Evolutionary conservation across 2,113 vertebrate genomes (phyloP).

Genomic region (Pampusana beccarii): DNA sequence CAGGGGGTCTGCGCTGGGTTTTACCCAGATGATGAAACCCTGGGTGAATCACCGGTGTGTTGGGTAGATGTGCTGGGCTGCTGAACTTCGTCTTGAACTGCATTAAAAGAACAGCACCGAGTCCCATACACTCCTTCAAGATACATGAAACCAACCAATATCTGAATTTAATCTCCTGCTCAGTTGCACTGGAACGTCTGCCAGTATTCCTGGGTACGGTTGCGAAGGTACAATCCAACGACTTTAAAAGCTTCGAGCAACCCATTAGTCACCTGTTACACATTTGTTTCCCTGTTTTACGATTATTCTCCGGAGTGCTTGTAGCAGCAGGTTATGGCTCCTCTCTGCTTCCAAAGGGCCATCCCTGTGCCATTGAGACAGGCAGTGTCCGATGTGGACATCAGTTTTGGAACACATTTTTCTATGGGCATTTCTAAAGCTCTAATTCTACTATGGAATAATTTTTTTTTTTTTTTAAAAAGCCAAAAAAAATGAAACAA

Average conservation of each 20-base stretch:
- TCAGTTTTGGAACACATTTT: background rate
- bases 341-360: background rate
- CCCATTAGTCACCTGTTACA: background rate
- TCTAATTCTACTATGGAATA: background rate
- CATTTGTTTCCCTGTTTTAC: background rate
- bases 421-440: background rate
- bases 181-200: background rate
- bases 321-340: background rate
- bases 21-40: background rate
- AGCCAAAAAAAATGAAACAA: background rate
- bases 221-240: background rate
- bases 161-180: background rate
- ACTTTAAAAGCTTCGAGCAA: background rate
- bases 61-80: too few species aligned
- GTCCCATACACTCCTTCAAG: background rate
- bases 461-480: too few species aligned
- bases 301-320: background rate
- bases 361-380: fast-evolving
- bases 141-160: background rate
- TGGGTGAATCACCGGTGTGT: too few species aligned
- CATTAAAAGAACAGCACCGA: background rate
- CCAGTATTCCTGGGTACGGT: background rate
- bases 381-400: background rate
- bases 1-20: background rate
- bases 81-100: background rate